Evolutionary conservation across 2,113 vertebrate species (phyloP), one percentile per base, ranked within the genome.

Genomic region (Leuciscus idus): DNA sequence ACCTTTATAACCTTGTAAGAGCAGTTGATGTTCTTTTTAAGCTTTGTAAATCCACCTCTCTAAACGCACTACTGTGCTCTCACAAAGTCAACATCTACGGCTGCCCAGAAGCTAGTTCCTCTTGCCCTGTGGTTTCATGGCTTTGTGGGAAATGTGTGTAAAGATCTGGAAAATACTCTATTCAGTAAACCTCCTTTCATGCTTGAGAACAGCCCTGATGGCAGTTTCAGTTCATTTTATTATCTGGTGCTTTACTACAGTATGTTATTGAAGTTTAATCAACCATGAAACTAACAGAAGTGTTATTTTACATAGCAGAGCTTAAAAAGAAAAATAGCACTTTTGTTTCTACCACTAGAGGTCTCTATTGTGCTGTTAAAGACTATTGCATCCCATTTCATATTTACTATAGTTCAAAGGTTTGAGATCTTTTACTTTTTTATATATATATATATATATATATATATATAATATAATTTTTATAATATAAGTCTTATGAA

Each of bases 321-420:
- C 59, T 13, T 36, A 36, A 62, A 61, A 26, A 80, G 21, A 77
- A 55, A 33, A 55, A 10, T 57, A 5, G 50, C 50, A 61, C 36
- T 76, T 10, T 50, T 19, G n/a, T 50, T 36, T 78, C 12, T 50
- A 33, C 68, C 85, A 76, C 79, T 62, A 82, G 85, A 82, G 78
- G 79, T 59, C 78, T 74, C 68, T 75, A 11, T 82, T 43, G 21
- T 46, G 46, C 19, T 39, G 12, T 55, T 78, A 36, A 78, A 78
- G 23, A 74, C 36, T 73, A 8, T 5, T 74, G 21, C 2, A 13
- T 73, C 12, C 19, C 4, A n/a, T 5, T n/a, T n/a, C 19, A 66
- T 1, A 4, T 64, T 26, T 4, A 66, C 12, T 26, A 28, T 28
- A 28, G 10, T 26, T 28, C 61, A 26, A n/a, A n/a, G 10, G 59